Evolutionary conservation across 2,797 vertebrate genomes (phyloP).

Genomic region (Ptychobarbus kaznakovi): DNA sequence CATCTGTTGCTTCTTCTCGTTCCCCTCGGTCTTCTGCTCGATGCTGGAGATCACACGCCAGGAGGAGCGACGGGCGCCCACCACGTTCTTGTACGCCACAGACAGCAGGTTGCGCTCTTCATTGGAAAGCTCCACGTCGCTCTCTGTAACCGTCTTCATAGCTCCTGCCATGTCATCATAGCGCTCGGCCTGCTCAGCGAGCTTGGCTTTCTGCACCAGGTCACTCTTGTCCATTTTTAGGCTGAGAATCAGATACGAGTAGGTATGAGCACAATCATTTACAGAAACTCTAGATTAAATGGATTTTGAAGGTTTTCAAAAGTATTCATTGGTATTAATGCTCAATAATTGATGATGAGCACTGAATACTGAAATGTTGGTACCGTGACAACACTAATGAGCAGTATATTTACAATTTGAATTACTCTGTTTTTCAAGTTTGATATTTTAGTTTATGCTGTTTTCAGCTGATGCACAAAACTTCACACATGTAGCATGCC

Average conservation of each 20-base stretch:
- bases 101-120: constrained; percentile 98
- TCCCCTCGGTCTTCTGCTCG: constrained; percentile 95
- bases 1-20: constrained; percentile 97
- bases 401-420: too few species aligned
- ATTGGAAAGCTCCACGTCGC: constrained; percentile 91
- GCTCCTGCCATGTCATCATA: constrained; percentile 97
- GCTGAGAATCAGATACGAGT: constrained; percentile 51
- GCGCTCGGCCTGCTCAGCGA: constrained; percentile 98
- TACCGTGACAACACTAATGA: too few species aligned
- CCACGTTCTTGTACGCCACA: constrained; percentile 99
- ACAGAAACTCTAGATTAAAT: neutral
- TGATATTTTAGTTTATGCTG: neutral
- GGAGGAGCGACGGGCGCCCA: constrained; percentile 95
- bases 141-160: constrained; percentile 96
- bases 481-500: neutral
- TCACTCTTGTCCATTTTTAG: constrained; percentile 95
- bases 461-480: neutral
- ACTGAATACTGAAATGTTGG: too few species aligned
- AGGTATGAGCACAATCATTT: neutral
- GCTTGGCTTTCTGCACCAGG: constrained; percentile 98
- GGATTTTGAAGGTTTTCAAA: too few species aligned
- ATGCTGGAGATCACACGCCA: constrained; percentile 99
- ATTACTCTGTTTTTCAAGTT: neutral
- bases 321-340: neutral
- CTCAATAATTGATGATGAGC: neutral